phyloP scores from a whole-genome alignment of 2,888 invertebrate species.

The Anticlea derivata region DNA sequence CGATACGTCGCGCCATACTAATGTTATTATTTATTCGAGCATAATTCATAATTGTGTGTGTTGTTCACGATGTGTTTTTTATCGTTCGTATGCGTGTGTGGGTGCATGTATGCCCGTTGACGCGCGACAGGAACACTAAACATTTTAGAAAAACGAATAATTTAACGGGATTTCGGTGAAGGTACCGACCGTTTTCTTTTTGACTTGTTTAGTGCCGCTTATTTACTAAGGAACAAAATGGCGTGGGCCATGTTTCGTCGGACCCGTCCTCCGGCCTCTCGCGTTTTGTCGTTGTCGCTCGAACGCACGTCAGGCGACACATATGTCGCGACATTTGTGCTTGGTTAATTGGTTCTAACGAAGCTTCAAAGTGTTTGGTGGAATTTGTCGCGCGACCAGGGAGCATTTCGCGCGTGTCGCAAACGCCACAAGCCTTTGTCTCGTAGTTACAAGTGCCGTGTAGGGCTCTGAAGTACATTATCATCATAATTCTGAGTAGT shows the following conservation, averaged over 20 bases:
- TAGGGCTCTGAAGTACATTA: constrained; percentile 20
- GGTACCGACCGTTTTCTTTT: too few relatives aligned
- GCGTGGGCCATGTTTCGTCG: too few relatives aligned
- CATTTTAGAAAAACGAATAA: too few relatives aligned
- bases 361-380: too few relatives aligned
- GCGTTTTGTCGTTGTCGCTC: background rate
- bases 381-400: constrained; percentile 17
- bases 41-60: constrained; percentile 51
- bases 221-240: too few relatives aligned
- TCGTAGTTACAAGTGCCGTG: constrained; percentile 28
- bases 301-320: background rate
- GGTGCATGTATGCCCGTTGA: constrained; percentile 20
- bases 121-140: background rate
- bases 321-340: background rate
- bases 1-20: constrained; percentile 16
- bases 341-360: too few relatives aligned
- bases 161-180: too few relatives aligned
- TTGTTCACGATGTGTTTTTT: constrained; percentile 48
- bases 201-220: too few relatives aligned
- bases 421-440: constrained; percentile 32
- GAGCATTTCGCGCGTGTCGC: constrained; percentile 23
- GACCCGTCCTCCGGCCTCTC: too few relatives aligned
- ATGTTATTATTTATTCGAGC: constrained; percentile 43
- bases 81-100: constrained; percentile 39
- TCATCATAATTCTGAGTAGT: constrained; percentile 21